A percentile compares a stretch with the other conserved stretches of the same genome.
Conservation (phyloP, 2,797 vertebrate species). For the Lateolabrax maculatus region DNA sequence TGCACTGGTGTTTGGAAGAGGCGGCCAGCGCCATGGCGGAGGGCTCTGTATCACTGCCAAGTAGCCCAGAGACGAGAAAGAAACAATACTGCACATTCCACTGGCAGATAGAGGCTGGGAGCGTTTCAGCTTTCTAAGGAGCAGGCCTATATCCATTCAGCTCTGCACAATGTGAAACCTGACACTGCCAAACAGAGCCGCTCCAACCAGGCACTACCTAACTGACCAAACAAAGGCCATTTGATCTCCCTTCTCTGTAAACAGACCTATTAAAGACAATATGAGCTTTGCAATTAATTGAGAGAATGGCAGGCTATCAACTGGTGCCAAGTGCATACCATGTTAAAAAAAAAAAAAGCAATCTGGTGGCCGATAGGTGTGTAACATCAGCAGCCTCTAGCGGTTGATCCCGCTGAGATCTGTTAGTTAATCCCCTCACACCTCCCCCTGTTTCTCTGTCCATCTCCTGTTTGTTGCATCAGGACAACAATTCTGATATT, state of each 20-base stretch:
- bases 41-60: constrained; percentile 74
- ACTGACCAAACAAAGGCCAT: constrained; percentile 67
- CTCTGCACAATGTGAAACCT: constrained; percentile 76
- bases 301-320: constrained; percentile 31
- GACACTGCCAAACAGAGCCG: constrained; percentile 76
- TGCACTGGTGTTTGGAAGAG: constrained; percentile 68
- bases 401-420: constrained; percentile 10
- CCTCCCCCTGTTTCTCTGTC: constrained; percentile 1
- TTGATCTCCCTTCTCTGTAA: constrained; percentile 68
- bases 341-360: constrained; percentile 25
- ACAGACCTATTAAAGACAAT: constrained; percentile 69
- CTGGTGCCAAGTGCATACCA: constrained; percentile 37
- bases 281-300: constrained; percentile 64
- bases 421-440: neutral
- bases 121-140: constrained; percentile 69
- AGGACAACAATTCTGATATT: constrained; percentile 11
- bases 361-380: neutral
- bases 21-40: constrained; percentile 46
- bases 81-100: constrained; percentile 82
- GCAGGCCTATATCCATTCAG: constrained; percentile 75
- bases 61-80: constrained; percentile 70
- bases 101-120: constrained; percentile 74
- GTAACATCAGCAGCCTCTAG: constrained; percentile 33
- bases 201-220: constrained; percentile 58
- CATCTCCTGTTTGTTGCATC: constrained; percentile 5